Evolutionary conservation across 2,113 vertebrate genomes (phyloP).

Genomic region (Paralichthys olivaceus): DNA sequence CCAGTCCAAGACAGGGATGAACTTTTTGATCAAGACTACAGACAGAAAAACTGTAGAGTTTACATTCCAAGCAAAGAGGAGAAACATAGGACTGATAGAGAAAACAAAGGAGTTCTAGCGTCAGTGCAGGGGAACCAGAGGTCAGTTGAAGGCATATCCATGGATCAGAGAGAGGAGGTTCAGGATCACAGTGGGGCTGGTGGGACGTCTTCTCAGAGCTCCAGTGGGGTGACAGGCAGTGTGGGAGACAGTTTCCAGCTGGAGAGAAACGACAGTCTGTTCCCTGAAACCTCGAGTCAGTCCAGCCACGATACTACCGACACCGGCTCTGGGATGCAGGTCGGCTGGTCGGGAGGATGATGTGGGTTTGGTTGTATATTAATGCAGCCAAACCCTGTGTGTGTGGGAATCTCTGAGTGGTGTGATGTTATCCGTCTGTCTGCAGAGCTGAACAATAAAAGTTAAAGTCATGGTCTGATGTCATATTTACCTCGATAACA

Average conservation of each 20-base stretch:
- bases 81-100: slow-evolving; percentile 8
- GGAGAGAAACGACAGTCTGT: slow-evolving; percentile 67
- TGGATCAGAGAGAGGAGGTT: slow-evolving; percentile 30
- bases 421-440: not conserved
- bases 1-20: not conserved
- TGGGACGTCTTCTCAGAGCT: slow-evolving; percentile 67
- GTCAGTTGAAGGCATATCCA: not conserved
- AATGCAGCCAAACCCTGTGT: too few relatives aligned
- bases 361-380: not conserved
- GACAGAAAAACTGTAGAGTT: not conserved
- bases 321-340: slow-evolving; percentile 70
- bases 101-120: not conserved
- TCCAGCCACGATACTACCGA: slow-evolving; percentile 65
- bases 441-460: not conserved
- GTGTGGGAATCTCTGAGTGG: not conserved
- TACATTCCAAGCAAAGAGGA: slow-evolving; percentile 13
- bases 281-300: slow-evolving; percentile 73
- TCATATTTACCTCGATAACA: not conserved
- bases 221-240: slow-evolving; percentile 79
- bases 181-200: slow-evolving; percentile 40
- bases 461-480: not conserved
- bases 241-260: slow-evolving; percentile 48
- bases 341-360: slow-evolving; percentile 36
- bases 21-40: not conserved
- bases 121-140: slow-evolving; percentile 3